Evolutionary conservation across 2,888 invertebrate species (phyloP), one percentile per base, ranked within the genome.

Genomic region (Imbricaverruca yamaguchii): DNA sequence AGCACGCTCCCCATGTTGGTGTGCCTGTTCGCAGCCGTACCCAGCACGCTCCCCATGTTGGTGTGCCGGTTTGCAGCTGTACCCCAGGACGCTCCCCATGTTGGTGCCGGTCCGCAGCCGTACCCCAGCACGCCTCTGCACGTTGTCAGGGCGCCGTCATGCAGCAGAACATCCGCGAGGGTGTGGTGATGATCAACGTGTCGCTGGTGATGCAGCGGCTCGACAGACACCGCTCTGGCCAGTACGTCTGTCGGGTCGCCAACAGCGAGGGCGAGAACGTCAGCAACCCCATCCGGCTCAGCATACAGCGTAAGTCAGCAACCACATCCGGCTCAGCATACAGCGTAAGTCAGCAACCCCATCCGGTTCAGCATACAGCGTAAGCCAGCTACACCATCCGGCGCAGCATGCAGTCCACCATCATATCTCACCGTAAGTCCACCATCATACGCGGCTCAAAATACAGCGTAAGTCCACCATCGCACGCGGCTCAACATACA

Each of bases 251-350:
- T 86, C 94, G 95, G 11, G 95, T 95, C 0, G 93, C 92, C 88
- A 96, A 96, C 87, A 92, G 93, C 0, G 95, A 95, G 87, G 96
- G 96, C 0, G 94, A 94, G 85, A 95, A 95, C 0, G 93, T 93
- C 85, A 95, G 95, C 88, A 91, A 91, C 82, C 91, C 93, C 0
- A 94, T 95, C 87, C 90, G 92, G 83, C 89, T 96, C 83, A 93
- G 95, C 88, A 94, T 96, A 82, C 90, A 95, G 87, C 95, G 95
- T 96, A 90, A 93, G 95, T 91, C 85, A 95, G 95, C 88, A 91
- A 91, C 82, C 91, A 93, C 0, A 94, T 95, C 87, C 90, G 92
- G 83, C 89, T 96, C 83, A 93, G 95, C 88, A 94, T 96, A 82
- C 90, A 95, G 87, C 39, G 39, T 39, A 39, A 39, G 39, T 39